Evolutionary conservation across 92 coral and sea anemone species (phyloP), one percentile per base, ranked within the genome.

Genomic region (Phenganax marumi): DNA sequence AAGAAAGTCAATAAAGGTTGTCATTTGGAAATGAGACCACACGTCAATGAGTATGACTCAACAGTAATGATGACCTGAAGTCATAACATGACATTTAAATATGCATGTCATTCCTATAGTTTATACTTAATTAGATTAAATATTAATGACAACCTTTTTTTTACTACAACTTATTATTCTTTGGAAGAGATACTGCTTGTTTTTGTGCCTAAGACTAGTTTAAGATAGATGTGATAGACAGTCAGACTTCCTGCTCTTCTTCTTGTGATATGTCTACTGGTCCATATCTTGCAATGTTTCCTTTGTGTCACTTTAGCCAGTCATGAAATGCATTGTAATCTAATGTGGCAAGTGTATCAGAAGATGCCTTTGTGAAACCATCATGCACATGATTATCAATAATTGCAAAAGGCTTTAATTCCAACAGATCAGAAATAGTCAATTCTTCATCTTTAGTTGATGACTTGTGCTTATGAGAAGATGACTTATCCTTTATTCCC

Each of bases 251-350:
- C 66, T 75, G 7, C 43, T 53, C 84, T 19, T 86, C 85, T 57
- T 80, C 74, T 58, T 58, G 21, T 58, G 21, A 58, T 14, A 12
- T 7, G 21, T 75, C 81, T 65, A 79, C 61, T 75, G 91, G 91
- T 43, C 85, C 91, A 88, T 88, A 73, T 23, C 79, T 75, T 18
- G 85, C 74, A 22, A 88, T 76, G 81, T 88, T 88, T 69, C 76
- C 76, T 72, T 88, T 84, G 76, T 88, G 91, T 21, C 82, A 10
- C 0, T 83, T 81, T 68, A 81, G 73, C 93, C 93, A 90, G 39
- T 88, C 77, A 60, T 76, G 51, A 76, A 84, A 74, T 63, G 88
- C 92, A 68, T 76, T 77, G 58, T 84, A 60, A 48, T 90, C 71
- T 3, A 87, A 84, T 54, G 87, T 14, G 4, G 82, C 70, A 78